Conservation (phyloP, 1,140 invertebrate species). For the Lordiphosa clarofinis region DNA sequence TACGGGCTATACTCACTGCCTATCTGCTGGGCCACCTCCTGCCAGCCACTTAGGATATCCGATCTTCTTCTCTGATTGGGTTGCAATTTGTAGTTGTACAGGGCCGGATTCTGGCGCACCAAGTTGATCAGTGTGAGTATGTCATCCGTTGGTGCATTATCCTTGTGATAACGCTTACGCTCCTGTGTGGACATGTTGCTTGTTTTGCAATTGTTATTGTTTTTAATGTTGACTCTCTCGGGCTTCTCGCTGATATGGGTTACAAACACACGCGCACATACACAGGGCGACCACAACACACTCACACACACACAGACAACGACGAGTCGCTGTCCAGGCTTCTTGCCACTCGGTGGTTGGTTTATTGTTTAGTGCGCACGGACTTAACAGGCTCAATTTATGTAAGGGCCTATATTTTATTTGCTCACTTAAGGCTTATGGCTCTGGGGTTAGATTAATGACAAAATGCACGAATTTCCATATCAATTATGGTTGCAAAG, state of each 20-base stretch:
- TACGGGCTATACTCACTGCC: conserved; percentile 54
- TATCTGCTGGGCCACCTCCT: conserved; percentile 66
- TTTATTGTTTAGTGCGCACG: background rate
- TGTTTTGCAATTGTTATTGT: conserved; percentile 11
- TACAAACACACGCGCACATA: conserved; percentile 9
- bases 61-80: conserved; percentile 69
- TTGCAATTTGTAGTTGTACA: conserved; percentile 77
- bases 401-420: too few species aligned
- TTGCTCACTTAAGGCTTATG: too few species aligned
- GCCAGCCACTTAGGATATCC: conserved; percentile 69
- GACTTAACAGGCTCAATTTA: too few species aligned
- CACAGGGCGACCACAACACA: conserved; percentile 3
- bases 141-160: conserved; percentile 71
- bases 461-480: conserved; percentile 8
- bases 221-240: background rate
- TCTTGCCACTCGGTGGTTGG: background rate
- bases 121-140: conserved; percentile 71
- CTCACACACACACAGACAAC: conserved; percentile 24
- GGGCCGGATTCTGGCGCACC: conserved; percentile 70
- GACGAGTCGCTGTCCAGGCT: conserved; percentile 13
- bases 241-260: conserved; percentile 7
- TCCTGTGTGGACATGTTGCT: conserved; percentile 58
- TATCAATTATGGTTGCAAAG: conserved; percentile 7
- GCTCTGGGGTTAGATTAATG: background rate
- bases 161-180: conserved; percentile 78